phyloP scores from a whole-genome alignment of 2,113 vertebrate genomes.

The Lepus timidus region DNA sequence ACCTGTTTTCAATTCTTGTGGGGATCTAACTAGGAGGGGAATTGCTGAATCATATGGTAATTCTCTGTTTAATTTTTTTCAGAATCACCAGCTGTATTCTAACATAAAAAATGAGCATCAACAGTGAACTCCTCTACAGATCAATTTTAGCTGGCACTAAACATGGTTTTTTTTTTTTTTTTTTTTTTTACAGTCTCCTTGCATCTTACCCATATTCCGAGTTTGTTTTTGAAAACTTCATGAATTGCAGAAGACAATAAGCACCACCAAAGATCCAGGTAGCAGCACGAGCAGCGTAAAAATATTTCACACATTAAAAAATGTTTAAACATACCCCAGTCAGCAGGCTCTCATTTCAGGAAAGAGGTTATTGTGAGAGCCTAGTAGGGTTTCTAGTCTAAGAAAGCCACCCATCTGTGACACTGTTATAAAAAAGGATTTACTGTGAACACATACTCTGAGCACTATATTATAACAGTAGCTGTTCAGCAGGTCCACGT shows the following conservation, averaged over 20 bases:
- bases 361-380: not conserved
- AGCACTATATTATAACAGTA: not conserved
- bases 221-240: not conserved
- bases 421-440: not conserved
- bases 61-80: not conserved
- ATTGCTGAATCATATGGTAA: not conserved
- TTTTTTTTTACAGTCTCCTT: not conserved
- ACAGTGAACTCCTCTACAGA: not conserved
- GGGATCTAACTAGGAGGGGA: not conserved
- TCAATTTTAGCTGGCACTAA: slow-evolving; percentile 12
- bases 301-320: not conserved
- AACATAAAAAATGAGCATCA: not conserved
- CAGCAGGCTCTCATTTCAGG: not conserved
- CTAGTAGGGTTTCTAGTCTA: not conserved
- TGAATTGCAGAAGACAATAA: not conserved
- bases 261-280: not conserved
- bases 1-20: not conserved
- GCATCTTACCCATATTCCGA: not conserved
- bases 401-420: not conserved
- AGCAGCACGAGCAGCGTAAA: not conserved
- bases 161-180: not conserved
- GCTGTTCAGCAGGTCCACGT: not conserved
- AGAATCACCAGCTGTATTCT: not conserved
- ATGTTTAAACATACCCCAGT: not conserved
- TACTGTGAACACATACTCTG: not conserved